Percentiles rank a stretch among this genome's conserved stretches.
These are phyloP conservation scores for Scylla paramamosain DNA, from an alignment of 1,140 invertebrate species.

Conservation along the genomic window DNA sequence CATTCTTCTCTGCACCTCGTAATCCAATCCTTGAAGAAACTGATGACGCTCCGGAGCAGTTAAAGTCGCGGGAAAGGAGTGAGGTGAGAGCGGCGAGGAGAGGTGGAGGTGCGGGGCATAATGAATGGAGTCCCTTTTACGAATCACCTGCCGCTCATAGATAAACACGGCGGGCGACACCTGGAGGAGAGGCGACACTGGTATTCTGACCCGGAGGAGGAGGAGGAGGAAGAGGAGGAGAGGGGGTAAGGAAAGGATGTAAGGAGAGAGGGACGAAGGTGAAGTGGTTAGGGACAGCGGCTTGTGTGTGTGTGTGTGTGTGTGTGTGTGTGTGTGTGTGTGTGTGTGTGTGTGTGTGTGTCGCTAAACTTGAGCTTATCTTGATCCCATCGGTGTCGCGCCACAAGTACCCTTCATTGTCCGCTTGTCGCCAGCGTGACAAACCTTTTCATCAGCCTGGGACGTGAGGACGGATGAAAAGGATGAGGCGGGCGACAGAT, in stretches of 20 bases:
- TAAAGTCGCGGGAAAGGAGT: neutral
- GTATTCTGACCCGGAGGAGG: neutral
- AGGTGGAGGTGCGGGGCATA: neutral
- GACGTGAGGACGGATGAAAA: conserved; percentile 47
- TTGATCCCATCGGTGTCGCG: neutral
- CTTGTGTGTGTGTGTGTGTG: neutral
- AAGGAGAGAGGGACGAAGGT: neutral
- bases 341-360: conserved; percentile 31
- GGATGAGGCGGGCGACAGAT: neutral
- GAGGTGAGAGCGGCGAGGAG: neutral
- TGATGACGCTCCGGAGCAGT: neutral
- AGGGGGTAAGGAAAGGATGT: neutral
- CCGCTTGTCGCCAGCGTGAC: conserved; percentile 41
- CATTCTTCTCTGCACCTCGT: neutral
- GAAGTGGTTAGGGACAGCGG: neutral
- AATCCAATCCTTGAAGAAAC: neutral
- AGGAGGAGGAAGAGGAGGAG: neutral
- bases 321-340: too few species aligned
- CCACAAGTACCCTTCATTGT: conserved; percentile 31
- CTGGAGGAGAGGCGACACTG: neutral
- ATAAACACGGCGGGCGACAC: neutral
- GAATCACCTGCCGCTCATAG: neutral
- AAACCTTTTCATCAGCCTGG: conserved; percentile 44
- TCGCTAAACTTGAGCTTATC: conserved; percentile 56
- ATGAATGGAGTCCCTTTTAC: conserved; percentile 13